phyloP scores from a whole-genome alignment of 2,888 invertebrate species.

The Hydroisotoma schaefferi region DNA sequence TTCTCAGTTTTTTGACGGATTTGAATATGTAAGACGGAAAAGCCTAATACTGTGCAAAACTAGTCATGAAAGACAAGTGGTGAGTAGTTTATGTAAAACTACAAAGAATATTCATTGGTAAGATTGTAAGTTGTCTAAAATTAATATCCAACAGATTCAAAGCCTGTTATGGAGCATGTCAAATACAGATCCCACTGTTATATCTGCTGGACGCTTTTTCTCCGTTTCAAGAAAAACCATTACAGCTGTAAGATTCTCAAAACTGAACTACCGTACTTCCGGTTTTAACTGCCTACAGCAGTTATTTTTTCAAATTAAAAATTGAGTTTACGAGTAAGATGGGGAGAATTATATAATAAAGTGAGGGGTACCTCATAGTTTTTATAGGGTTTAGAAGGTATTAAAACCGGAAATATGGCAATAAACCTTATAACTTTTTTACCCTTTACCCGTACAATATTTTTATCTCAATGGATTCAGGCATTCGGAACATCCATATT shows the following conservation, averaged over 20 bases:
- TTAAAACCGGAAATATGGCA: no score
- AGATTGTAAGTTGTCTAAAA: neutral
- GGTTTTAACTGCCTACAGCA: no score
- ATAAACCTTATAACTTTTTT: no score
- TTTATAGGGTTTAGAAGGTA: no score
- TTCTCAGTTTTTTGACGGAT: conserved; percentile 30
- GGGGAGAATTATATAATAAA: no score
- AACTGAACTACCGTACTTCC: neutral
- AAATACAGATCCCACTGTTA: conserved; percentile 22
- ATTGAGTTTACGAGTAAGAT: no score
- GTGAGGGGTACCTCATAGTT: no score
- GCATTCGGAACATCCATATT: conserved; percentile 24
- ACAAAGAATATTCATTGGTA: neutral
- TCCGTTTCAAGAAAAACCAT: conserved; percentile 22
- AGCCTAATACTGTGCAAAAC: conserved; percentile 20
- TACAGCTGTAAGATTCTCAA: conserved; percentile 17
- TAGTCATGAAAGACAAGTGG: conserved; percentile 34
- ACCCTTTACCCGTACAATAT: no score
- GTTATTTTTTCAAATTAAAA: no score
- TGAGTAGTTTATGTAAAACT: no score
- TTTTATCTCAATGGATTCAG: no score
- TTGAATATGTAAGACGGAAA: conserved; percentile 33
- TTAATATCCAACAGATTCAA: conserved; percentile 23
- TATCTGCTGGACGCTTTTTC: conserved; percentile 24
- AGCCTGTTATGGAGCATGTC: conserved; percentile 37